phyloP scores from a whole-genome alignment of 1,140 invertebrate species.

The Eriosoma lanigerum region DNA sequence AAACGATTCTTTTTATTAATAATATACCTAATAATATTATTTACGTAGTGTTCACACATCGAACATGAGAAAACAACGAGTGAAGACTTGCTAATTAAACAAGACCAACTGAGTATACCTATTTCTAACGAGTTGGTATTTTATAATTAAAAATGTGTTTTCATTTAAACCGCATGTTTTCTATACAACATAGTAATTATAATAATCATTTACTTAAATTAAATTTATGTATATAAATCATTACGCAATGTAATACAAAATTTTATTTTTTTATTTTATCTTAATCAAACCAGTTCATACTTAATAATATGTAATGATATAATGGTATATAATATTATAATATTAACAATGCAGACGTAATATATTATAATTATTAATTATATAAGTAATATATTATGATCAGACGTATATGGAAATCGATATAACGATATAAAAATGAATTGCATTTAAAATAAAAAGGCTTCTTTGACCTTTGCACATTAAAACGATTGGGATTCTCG shows the following conservation, averaged over 20 bases:
- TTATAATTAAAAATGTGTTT: not conserved
- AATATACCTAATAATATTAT: too few species aligned
- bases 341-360: too few species aligned
- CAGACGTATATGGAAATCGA: not conserved
- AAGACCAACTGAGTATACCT: not conserved
- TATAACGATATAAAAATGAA: not conserved
- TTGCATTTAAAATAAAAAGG: not conserved
- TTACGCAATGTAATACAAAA: too few species aligned
- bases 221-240: not conserved
- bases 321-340: too few species aligned
- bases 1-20: not conserved
- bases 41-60: not conserved
- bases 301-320: too few species aligned
- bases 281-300: too few species aligned
- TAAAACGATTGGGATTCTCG: constrained; percentile 10
- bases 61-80: not conserved
- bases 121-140: not conserved
- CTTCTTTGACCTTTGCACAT: constrained; percentile 26
- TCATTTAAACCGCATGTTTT: not conserved
- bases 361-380: too few species aligned
- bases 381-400: too few species aligned
- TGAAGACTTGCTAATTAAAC: constrained; percentile 4
- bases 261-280: too few species aligned
- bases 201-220: not conserved
- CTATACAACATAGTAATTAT: not conserved